Evolutionary conservation across 2,113 vertebrate genomes (phyloP).

Genomic region (Brachyhypopomus occidentalis): DNA sequence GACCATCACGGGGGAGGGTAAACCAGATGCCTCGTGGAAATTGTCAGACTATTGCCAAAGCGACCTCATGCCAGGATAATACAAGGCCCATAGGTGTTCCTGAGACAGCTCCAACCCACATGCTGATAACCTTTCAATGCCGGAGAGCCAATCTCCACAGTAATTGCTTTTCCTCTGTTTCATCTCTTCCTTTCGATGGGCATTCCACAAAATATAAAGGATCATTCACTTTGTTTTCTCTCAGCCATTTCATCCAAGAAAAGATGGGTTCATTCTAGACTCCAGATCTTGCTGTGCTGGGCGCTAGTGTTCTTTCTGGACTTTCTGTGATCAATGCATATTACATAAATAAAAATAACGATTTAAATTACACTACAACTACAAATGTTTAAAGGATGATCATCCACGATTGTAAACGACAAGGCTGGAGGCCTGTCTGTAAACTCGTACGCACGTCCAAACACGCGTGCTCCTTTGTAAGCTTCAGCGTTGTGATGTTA

Average conservation of each 20-base stretch:
- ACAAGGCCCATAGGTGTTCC: slow-evolving; percentile 90
- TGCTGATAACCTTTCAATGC: slow-evolving; percentile 89
- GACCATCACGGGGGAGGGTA: slow-evolving; percentile 79
- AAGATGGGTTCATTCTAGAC: slow-evolving; percentile 24
- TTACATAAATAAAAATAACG: neutral
- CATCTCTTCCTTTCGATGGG: slow-evolving; percentile 68
- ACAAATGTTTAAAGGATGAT: neutral
- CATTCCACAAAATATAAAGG: slow-evolving; percentile 44
- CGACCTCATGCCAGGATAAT: slow-evolving; percentile 89
- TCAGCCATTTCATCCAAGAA: slow-evolving; percentile 3
- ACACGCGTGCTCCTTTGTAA: too few species aligned
- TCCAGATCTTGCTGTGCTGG: slow-evolving; percentile 7
- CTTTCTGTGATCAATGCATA: slow-evolving; percentile 2
- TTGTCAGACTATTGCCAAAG: slow-evolving; percentile 85
- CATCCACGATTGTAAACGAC: too few species aligned
- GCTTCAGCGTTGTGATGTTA: too few species aligned
- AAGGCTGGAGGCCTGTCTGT: too few species aligned
- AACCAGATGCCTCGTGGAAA: slow-evolving; percentile 86
- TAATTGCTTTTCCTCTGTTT: slow-evolving; percentile 84
- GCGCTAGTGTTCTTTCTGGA: neutral
- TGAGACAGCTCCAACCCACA: slow-evolving; percentile 89
- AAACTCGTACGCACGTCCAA: too few species aligned
- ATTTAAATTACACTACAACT: slow-evolving; percentile 8
- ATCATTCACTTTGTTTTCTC: slow-evolving; percentile 25
- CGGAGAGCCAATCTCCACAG: slow-evolving; percentile 86